These are phyloP conservation scores for Xenopus borealis DNA, from an alignment of 2,113 vertebrate species.

Conservation along the genomic window DNA sequence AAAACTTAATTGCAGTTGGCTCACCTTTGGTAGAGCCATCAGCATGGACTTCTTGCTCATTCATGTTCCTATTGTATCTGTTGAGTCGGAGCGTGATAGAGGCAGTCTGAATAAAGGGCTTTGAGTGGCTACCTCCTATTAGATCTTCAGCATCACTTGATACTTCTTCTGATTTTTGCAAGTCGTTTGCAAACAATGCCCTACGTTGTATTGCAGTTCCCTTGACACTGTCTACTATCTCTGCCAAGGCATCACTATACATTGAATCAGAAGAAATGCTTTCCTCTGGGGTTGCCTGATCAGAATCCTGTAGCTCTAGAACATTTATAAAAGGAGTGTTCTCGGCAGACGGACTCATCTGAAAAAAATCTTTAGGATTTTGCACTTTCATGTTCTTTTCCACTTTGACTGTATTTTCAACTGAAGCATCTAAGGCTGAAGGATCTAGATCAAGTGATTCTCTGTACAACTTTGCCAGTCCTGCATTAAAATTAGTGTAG, in stretches of 20 bases:
- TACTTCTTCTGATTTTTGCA: slow-evolving; percentile 18
- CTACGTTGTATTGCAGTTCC: slow-evolving; percentile 2
- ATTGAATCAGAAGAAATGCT: background rate
- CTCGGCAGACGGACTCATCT: background rate
- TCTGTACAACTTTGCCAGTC: slow-evolving; percentile 19
- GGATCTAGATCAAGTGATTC: background rate
- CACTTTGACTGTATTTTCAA: background rate
- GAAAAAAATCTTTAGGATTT: too few relatives aligned
- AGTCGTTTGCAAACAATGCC: background rate
- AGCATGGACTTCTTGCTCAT: background rate
- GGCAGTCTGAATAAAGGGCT: background rate
- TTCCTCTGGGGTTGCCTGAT: background rate
- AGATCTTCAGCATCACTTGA: background rate
- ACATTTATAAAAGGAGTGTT: background rate
- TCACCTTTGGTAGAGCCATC: background rate
- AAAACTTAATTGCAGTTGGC: accelerated
- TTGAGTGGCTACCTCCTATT: background rate
- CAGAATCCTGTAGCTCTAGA: too few relatives aligned
- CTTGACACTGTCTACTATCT: slow-evolving; percentile 6
- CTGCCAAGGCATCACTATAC: background rate
- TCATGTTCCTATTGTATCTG: background rate
- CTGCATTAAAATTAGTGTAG: slow-evolving; percentile 4
- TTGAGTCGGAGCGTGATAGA: background rate
- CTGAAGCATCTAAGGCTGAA: background rate
- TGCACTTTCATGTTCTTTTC: too few relatives aligned